Conservation (phyloP, 2,113 vertebrate species). For the Clarias batrachus region DNA sequence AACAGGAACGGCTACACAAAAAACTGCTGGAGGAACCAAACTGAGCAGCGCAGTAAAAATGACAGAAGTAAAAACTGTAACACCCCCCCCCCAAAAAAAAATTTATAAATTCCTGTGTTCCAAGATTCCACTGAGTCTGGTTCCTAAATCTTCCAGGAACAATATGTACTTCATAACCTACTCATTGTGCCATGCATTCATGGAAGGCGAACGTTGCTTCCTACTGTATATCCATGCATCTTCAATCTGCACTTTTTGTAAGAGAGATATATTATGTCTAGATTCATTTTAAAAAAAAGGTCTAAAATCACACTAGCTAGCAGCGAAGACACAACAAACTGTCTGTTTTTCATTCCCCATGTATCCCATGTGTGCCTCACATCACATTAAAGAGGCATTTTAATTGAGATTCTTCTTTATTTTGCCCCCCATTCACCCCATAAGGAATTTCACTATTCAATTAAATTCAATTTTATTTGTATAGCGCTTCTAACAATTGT, state of each 20-base stretch:
- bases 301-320: not conserved
- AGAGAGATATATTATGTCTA: constrained; percentile 10
- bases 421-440: too few relatives aligned
- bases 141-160: constrained; percentile 12
- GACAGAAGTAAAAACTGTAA: constrained; percentile 1
- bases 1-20: not conserved
- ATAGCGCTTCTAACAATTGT: too few relatives aligned
- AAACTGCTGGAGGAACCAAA: not conserved
- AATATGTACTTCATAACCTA: constrained; percentile 13
- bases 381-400: not conserved
- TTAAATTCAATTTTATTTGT: too few relatives aligned
- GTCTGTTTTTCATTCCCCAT: not conserved
- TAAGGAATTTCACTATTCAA: too few relatives aligned
- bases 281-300: not conserved
- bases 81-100: not conserved
- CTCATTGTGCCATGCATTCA: not conserved
- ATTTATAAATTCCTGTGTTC: constrained; percentile 8
- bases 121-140: constrained; percentile 15
- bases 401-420: not conserved
- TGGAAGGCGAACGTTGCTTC: not conserved
- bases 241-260: constrained; percentile 7
- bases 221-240: constrained; percentile 2
- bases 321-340: not conserved
- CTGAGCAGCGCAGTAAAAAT: constrained; percentile 24
- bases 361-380: too few relatives aligned